Evolutionary conservation across 2,113 vertebrate species (phyloP).

Genomic region (Corvus hawaiiensis): DNA sequence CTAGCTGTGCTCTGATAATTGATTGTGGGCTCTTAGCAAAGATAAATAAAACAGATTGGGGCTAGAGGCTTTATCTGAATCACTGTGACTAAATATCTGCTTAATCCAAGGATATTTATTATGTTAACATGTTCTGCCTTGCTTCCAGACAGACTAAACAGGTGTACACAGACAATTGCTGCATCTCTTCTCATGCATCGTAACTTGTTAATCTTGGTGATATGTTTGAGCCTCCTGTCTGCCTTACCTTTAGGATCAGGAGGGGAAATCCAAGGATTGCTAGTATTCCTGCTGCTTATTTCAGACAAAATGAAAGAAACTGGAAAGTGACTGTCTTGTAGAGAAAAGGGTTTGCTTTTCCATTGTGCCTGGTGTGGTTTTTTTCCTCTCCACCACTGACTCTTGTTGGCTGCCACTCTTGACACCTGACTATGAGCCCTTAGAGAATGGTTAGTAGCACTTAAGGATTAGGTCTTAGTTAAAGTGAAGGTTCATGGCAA

Average conservation of each 20-base stretch:
- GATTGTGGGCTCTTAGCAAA: neutral
- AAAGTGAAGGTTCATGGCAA: neutral
- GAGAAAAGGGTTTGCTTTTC: neutral
- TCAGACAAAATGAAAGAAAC: neutral
- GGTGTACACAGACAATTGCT: neutral
- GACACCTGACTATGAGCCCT: neutral
- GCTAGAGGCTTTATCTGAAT: neutral
- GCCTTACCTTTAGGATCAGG: neutral
- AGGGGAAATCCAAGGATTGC: neutral
- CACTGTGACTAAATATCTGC: neutral
- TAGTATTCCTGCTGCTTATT: neutral
- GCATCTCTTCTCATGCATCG: neutral
- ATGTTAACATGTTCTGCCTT: neutral
- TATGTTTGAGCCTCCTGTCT: neutral
- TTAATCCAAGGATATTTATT: neutral
- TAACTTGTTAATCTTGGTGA: neutral
- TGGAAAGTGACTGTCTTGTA: neutral
- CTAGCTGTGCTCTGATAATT: neutral
- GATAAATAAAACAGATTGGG: neutral
- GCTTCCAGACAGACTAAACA: neutral
- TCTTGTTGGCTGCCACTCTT: neutral
- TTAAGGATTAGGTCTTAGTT: neutral
- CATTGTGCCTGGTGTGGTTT: rapidly evolving
- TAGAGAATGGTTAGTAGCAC: neutral
- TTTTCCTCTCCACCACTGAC: neutral